Conservation (phyloP, 1,140 invertebrate genomes). For the Drosophila nigromelanica region DNA sequence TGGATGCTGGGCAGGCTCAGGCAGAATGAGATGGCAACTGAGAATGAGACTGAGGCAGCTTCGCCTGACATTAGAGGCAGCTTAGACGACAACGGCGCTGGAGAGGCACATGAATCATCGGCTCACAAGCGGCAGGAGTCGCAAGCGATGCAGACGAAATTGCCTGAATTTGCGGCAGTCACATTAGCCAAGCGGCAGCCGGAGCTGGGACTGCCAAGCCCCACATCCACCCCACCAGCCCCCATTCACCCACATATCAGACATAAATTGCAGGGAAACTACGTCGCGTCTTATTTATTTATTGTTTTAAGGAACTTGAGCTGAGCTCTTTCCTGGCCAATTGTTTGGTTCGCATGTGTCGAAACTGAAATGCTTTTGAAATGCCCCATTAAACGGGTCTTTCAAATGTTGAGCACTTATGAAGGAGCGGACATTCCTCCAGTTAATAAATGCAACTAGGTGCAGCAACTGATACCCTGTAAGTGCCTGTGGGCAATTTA, state of each 20-base stretch:
- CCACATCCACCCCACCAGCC: background rate
- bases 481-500: background rate
- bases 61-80: slow-evolving; percentile 31
- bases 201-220: too few species aligned
- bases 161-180: slow-evolving; percentile 47
- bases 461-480: background rate
- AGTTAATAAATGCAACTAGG: background rate
- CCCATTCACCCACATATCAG: background rate
- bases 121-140: slow-evolving; percentile 44
- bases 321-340: slow-evolving; percentile 2
- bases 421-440: too few species aligned
- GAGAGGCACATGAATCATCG: slow-evolving; percentile 72
- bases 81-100: slow-evolving; percentile 41
- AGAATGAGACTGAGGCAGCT: background rate
- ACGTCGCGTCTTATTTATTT: slow-evolving; percentile 45
- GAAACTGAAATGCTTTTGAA: slow-evolving; percentile 11
- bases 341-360: slow-evolving; percentile 4
- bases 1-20: slow-evolving; percentile 33
- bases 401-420: background rate
- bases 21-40: background rate
- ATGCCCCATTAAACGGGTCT: background rate
- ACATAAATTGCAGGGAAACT: slow-evolving; percentile 41
- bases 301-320: slow-evolving; percentile 26
- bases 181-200: slow-evolving; percentile 34
- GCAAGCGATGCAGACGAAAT: slow-evolving; percentile 36